phyloP scores from a whole-genome alignment of 2,113 vertebrate species.

The zebrafish (Danio rerio) region GRCz12tu NC_133184.1:54254001-54254500 shows the following conservation, averaged over 20 bases:
- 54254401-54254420: no score
- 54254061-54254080: conserved; percentile 65
- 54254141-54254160: conserved; percentile 66
- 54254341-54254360: no score
- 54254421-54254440: no score
- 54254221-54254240: background rate
- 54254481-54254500: no score
- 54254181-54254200: conserved; percentile 2
- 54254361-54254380: no score
- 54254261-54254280: background rate
- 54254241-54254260: background rate
- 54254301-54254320: background rate
- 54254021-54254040: conserved; percentile 72
- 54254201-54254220: background rate
- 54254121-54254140: conserved; percentile 68
- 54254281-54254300: background rate
- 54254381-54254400: no score
- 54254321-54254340: no score
- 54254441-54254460: no score
- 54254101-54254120: conserved; percentile 71
- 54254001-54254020: conserved; percentile 75
- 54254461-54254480: no score
- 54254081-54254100: conserved; percentile 70
- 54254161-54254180: conserved; percentile 44
- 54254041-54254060: conserved; percentile 76